Base-by-base conservation (phyloP, 2,888 invertebrate genomes). In the Vanessa cardui region DNA sequence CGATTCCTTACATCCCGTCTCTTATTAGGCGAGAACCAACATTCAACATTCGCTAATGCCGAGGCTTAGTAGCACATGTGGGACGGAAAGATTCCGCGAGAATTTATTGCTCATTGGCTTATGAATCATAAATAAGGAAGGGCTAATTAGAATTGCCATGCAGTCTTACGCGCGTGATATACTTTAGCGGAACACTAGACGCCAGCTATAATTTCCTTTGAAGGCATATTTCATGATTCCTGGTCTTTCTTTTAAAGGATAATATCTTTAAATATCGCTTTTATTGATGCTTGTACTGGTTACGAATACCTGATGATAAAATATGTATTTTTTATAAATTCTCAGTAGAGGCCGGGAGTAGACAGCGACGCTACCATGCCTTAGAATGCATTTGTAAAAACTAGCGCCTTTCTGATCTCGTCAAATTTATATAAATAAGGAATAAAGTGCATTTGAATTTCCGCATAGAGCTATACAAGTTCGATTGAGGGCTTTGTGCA, bases 41-140 rank as follows among this genome's bases (percentile, higher is more conserved):
- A 90, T 90, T 89, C 91, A 92, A 86, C 92, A 90, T 92, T 92
- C 87, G 88, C 86, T 89, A 91, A 92, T 85, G 79, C 92, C 87
- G 68, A 75, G 85, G 92, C 90, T 92, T 91, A 91, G 86, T 84
- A 84, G 81, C 91, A 91, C 92, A 92, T 91, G 90, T 92, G 92
- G 88, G 87, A 86, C 90, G 90, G 87, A 89, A 90, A 90, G 91
- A 91, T 90, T 90, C 87, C 76, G 9, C 33, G 77, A 83, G 87
- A 91, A 92, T 92, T 92, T 92, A 92, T 92, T 91, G 92, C 90
- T 83, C 86, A 88, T 86, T 86, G 87, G 92, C 92, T 92, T 92
- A 92, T 89, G 90, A 91, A 92, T 91, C 92, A 90, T 92, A 92
- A 92, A 92, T 92, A 90, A 90, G 80, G 81, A 90, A 90, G 80